phyloP scores from a whole-genome alignment of 2,113 vertebrate genomes.

The Apodemus speciosus region DNA sequence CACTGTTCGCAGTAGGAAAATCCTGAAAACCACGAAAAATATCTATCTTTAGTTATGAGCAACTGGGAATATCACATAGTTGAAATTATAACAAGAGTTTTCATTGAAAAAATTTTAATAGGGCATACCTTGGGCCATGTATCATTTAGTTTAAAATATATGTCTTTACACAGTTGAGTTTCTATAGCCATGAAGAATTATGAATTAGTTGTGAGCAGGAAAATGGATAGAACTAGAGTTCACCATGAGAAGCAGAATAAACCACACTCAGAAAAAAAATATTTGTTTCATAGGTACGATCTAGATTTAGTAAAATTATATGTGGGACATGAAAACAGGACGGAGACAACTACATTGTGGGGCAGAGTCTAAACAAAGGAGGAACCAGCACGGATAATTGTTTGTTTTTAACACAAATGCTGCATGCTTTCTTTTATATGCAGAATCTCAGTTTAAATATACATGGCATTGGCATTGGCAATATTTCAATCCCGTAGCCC shows the following conservation, averaged over 20 bases:
- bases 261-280: not conserved
- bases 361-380: not conserved
- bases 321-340: not conserved
- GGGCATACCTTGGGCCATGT: not conserved
- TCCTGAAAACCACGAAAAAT: constrained; percentile 17
- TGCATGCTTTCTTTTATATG: not conserved
- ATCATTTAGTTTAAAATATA: not conserved
- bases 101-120: not conserved
- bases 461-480: not conserved
- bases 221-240: not conserved
- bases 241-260: not conserved
- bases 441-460: not conserved
- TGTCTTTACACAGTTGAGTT: not conserved
- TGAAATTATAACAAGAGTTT: not conserved
- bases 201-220: not conserved
- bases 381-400: not conserved
- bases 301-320: not conserved
- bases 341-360: too few relatives aligned
- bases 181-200: not conserved
- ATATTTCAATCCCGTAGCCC: not conserved
- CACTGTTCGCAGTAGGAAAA: not conserved
- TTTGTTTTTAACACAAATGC: not conserved
- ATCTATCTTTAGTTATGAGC: not conserved
- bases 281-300: too few relatives aligned
- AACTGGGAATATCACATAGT: constrained; percentile 10